Evolutionary conservation across 1,140 invertebrate species (phyloP), one percentile per base, ranked within the genome.

Genomic region (Aporrectodea caliginosa): DNA sequence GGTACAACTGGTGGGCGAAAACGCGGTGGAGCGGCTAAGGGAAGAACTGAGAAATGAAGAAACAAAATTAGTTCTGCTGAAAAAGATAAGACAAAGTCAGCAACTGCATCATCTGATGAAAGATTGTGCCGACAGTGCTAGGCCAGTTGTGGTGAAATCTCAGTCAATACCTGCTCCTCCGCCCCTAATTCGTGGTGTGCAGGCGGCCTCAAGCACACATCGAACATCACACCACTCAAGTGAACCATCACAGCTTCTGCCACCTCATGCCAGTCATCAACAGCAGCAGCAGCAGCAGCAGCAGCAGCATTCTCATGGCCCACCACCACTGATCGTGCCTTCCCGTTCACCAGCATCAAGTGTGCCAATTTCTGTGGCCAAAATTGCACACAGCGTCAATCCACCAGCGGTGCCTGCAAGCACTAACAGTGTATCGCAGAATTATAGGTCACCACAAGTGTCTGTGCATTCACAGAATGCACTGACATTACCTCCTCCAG

Each of bases 61-160:
- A 88, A 97, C 96, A 88, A 96, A 97, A 86, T 89, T 98, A 83
- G 95, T 98, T 78, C 90, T 98, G 81, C 87, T 98, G 82, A 95
- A 97, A 87, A 98, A 98, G 87, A 89, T 98, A 69, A 91, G 93
- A 73, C 95, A 97, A 86, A 96, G 94, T 79, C 96, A 98, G 88
- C 84, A 89, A 22, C 43, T 58, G 6, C 43, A 58, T 58, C 43
- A 22, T 58, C 43, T 58, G 43, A 58, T 58, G 6, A 58, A 58
- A 22, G 43, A 58, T 58, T 6, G 43, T 58, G 43, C 22, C 22
- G 43, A 58, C 22, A 58, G 43, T 22, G 22, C 43, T 6, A 58
- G 43, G 22, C 43, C 22, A 22, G 43, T 22, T 12, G 43, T 6
- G 22, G 22, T 58, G 6, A 12, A 6, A 58, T 6, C 43, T 58